Percentiles rank a stretch among this genome's conserved stretches.
Evolutionary conservation across 2,888 invertebrate species (phyloP).

Genomic region (Phyto melanocephala): DNA sequence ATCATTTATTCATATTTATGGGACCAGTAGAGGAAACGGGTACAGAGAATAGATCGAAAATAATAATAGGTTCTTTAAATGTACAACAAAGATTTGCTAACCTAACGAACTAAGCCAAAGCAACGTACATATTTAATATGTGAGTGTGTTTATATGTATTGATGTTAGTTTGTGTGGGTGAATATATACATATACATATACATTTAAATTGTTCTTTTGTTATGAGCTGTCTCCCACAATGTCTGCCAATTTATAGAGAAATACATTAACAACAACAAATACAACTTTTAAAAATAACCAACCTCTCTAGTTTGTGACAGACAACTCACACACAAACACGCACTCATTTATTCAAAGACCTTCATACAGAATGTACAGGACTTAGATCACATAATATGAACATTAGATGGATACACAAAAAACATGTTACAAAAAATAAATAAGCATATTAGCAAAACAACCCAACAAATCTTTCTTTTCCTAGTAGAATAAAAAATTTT

Average conservation of each 20-base stretch:
- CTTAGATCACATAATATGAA: background rate
- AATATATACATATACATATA: background rate
- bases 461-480: too few relatives aligned
- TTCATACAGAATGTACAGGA: background rate
- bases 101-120: background rate
- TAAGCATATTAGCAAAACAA: too few relatives aligned
- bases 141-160: background rate
- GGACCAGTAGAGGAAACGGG: background rate
- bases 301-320: constrained; percentile 8
- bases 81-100: constrained; percentile 1
- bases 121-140: background rate
- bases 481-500: too few relatives aligned
- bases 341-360: background rate
- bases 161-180: background rate
- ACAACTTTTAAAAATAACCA: constrained; percentile 1
- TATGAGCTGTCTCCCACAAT: constrained; percentile 53
- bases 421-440: too few relatives aligned
- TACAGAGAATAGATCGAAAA: background rate
- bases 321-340: constrained; percentile 5
- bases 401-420: too few relatives aligned
- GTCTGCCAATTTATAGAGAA: constrained; percentile 48
- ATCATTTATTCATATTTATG: background rate
- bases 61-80: constrained; percentile 1
- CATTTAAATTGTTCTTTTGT: constrained; percentile 26
- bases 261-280: background rate